Conservation (phyloP, 2,888 invertebrate species). For the Lithophane semibrunnea region DNA sequence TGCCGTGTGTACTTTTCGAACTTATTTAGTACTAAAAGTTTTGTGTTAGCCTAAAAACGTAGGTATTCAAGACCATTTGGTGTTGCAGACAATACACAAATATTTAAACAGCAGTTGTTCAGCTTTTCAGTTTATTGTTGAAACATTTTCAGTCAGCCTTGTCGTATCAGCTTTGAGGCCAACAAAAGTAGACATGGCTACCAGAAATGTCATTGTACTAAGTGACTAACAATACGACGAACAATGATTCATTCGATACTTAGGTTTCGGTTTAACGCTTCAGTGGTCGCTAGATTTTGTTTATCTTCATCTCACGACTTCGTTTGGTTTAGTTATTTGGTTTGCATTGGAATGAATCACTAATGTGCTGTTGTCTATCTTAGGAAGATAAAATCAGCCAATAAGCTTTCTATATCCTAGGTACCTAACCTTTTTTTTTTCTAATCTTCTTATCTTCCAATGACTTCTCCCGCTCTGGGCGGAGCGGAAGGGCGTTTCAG, state of each 20-base stretch:
- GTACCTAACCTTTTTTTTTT: too few species aligned
- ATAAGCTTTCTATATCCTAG: too few species aligned
- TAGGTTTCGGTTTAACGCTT: constrained; percentile 34
- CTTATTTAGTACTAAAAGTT: background rate
- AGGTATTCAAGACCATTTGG: background rate
- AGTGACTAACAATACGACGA: constrained; percentile 40
- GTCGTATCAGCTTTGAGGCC: background rate
- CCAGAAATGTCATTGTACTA: constrained; percentile 34
- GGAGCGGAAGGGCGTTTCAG: too few species aligned
- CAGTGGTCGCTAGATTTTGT: constrained; percentile 25
- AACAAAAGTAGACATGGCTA: constrained; percentile 24
- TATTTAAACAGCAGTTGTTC: constrained; percentile 27
- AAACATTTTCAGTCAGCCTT: constrained; percentile 1
- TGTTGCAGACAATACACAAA: constrained; percentile 9
- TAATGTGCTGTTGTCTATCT: constrained; percentile 8
- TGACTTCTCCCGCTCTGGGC: too few species aligned
- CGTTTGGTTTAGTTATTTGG: constrained; percentile 9
- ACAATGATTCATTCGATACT: constrained; percentile 45
- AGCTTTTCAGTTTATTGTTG: background rate
- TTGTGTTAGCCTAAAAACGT: background rate
- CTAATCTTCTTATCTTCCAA: too few species aligned
- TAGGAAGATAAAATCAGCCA: background rate
- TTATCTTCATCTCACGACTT: constrained; percentile 27
- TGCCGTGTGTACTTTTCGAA: constrained; percentile 22
- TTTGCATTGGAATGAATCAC: constrained; percentile 29